phyloP scores from a whole-genome alignment of 2,113 vertebrate species.

The Cyprinodon brontotheroides region DNA sequence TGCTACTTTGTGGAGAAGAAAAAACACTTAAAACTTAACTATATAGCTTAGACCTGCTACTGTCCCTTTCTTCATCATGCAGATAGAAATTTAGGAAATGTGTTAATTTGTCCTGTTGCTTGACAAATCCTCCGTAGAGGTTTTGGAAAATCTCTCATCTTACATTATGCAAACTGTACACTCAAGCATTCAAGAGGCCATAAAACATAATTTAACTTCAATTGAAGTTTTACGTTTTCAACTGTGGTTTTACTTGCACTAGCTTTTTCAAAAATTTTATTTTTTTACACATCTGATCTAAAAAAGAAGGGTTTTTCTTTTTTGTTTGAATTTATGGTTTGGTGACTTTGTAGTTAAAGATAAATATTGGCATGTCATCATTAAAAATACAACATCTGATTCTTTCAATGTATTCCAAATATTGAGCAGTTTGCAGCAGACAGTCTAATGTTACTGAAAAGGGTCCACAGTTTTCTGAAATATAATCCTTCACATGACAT shows the following conservation, averaged over 20 bases:
- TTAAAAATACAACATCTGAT: slow-evolving; percentile 24
- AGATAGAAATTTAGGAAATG: no score
- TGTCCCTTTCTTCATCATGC: no score
- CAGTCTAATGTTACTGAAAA: slow-evolving; percentile 33
- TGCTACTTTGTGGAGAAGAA: no score
- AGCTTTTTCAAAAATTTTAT: not conserved
- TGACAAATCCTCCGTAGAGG: no score
- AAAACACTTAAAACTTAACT: no score
- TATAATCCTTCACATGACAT: slow-evolving; percentile 11
- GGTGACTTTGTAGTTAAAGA: not conserved
- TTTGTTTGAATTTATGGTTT: not conserved
- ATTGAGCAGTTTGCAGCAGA: slow-evolving; percentile 18
- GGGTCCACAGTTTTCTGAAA: slow-evolving; percentile 24
- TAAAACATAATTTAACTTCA: not conserved
- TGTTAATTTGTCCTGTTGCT: no score
- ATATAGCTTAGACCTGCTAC: no score
- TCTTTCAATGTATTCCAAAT: slow-evolving; percentile 22
- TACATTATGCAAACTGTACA: no score
- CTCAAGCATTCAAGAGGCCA: no score
- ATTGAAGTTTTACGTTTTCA: not conserved
- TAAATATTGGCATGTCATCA: not conserved
- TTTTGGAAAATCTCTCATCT: no score
- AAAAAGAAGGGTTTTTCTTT: not conserved
- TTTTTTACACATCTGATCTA: no score
- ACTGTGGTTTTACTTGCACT: slow-evolving; percentile 5